Evolutionary conservation across 2,797 vertebrate species (phyloP).

Genomic region (Philypnodon macrostomus): DNA sequence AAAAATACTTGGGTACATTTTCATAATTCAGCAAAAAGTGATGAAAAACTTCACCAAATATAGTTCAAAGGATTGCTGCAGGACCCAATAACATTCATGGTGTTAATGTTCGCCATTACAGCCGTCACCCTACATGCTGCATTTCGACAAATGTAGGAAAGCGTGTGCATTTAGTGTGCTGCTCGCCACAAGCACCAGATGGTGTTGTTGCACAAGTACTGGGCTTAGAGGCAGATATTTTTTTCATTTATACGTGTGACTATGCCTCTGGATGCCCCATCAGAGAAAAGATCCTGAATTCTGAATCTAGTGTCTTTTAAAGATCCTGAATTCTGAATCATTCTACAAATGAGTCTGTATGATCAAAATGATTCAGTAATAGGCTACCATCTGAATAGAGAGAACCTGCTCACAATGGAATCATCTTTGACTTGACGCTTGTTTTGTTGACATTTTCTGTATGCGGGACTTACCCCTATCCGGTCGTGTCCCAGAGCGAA

Average conservation of each 20-base stretch:
- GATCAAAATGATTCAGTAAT: too few species aligned
- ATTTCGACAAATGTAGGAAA: constrained; percentile 54
- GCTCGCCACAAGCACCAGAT: constrained; percentile 39
- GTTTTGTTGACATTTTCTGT: background rate
- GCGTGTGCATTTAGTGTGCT: background rate
- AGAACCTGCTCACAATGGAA: too few species aligned
- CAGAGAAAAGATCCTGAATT: too few species aligned
- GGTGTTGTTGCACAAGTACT: constrained; percentile 26
- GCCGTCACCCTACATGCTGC: constrained; percentile 45
- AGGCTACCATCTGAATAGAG: too few species aligned
- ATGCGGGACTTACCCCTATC: background rate
- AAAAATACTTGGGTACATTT: constrained; percentile 2
- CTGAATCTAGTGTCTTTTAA: background rate
- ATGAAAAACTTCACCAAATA: constrained; percentile 66
- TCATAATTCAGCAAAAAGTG: too few species aligned
- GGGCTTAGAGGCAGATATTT: too few species aligned
- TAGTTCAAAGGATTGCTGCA: constrained; percentile 58
- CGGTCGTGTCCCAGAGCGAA: background rate
- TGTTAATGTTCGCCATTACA: constrained; percentile 40
- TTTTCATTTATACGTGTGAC: too few species aligned
- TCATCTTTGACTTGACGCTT: too few species aligned
- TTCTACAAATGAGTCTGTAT: too few species aligned
- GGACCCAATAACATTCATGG: constrained; percentile 54
- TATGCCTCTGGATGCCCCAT: too few species aligned
- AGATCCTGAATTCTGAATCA: too few species aligned